Percentiles rank a stretch among this genome's conserved stretches.
Conservation (phyloP, 2,797 vertebrate genomes). For the Poecile montanus region DNA sequence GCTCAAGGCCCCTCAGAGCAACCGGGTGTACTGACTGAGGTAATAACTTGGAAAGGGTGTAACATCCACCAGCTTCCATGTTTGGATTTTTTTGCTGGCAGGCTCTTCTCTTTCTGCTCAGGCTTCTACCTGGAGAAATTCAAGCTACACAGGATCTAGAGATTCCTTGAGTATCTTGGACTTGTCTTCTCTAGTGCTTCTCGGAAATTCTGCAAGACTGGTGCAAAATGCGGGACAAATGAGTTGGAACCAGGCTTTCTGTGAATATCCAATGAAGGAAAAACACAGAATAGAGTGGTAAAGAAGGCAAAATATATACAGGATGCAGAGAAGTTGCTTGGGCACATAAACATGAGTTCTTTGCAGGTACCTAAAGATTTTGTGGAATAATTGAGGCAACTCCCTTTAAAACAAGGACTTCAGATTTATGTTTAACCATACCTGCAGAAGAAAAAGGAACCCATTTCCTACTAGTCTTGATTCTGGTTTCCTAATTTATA, state of each 20-base stretch:
- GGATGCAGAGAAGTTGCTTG: neutral
- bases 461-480: neutral
- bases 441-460: neutral
- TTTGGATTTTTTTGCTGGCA: neutral
- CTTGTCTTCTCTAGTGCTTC: neutral
- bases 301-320: neutral
- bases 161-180: neutral
- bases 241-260: neutral
- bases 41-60: conserved; percentile 21
- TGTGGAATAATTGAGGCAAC: neutral
- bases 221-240: neutral
- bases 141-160: neutral
- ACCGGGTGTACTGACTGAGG: conserved; percentile 6
- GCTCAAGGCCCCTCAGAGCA: neutral
- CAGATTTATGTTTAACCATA: neutral
- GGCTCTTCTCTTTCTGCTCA: neutral
- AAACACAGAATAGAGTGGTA: neutral
- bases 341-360: neutral
- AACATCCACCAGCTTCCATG: neutral
- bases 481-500: neutral
- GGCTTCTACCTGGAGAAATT: neutral
- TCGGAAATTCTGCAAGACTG: rapidly evolving
- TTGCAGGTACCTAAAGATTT: neutral
- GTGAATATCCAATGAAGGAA: neutral
- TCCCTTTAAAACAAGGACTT: neutral